phyloP scores from a whole-genome alignment of 2,797 vertebrate species.

The Eulemur coronatus region DNA sequence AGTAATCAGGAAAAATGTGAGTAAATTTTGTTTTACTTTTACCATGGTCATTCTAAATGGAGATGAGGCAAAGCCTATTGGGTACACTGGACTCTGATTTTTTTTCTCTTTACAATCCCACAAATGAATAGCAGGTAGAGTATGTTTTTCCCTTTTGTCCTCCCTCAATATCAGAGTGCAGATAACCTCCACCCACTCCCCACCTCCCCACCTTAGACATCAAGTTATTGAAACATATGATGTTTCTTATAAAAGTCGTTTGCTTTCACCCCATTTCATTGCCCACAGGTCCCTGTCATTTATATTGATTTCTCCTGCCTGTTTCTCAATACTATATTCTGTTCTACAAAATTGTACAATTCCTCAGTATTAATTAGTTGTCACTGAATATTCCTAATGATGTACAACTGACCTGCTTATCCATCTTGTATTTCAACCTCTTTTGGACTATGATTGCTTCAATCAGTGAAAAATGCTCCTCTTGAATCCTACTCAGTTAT shows the following conservation, averaged over 20 bases:
- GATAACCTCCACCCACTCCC: neutral
- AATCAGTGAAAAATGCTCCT: neutral
- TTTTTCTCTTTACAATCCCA: neutral
- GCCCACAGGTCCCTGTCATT: neutral
- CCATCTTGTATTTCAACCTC: neutral
- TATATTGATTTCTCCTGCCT: neutral
- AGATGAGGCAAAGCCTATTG: neutral
- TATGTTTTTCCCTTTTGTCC: neutral
- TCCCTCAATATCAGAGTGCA: neutral
- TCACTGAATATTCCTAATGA: constrained; percentile 19
- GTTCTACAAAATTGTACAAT: neutral
- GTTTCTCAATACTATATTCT: neutral
- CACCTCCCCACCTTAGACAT: fast-evolving
- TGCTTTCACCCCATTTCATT: neutral
- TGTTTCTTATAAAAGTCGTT: neutral
- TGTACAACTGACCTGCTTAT: neutral
- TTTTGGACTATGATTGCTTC: neutral
- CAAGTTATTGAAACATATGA: neutral
- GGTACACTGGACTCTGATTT: neutral
- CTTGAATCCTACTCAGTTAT: neutral
- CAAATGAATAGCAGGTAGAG: neutral
- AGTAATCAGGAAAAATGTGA: neutral
- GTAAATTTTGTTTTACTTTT: neutral
- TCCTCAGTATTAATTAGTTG: neutral
- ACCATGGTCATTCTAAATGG: neutral